Evolutionary conservation across 2,888 invertebrate species (phyloP).

Genomic region (Pterostichus niger): DNA sequence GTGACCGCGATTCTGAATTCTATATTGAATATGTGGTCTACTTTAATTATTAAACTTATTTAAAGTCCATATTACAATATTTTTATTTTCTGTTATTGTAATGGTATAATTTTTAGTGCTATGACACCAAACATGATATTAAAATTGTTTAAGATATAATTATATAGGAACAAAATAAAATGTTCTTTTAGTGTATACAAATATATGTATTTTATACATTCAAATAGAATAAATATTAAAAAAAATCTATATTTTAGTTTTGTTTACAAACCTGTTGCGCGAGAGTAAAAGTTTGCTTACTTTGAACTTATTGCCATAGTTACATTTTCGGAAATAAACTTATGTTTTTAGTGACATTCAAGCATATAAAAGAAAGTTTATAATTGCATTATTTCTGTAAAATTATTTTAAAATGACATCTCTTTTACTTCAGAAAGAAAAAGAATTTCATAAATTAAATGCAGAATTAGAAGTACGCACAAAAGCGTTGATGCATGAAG

Average conservation of each 20-base stretch:
- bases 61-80: not conserved
- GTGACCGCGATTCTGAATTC: conserved; percentile 35
- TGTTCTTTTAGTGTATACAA: too few species aligned
- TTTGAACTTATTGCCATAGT: conserved; percentile 27
- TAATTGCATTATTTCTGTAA: not conserved
- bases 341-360: not conserved
- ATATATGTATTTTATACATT: too few species aligned
- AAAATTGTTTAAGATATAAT: too few species aligned
- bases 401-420: conserved; percentile 68
- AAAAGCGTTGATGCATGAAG: conserved; percentile 74
- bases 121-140: too few species aligned
- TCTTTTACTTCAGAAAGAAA: conserved; percentile 74
- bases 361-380: not conserved
- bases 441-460: conserved; percentile 75
- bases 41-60: not conserved
- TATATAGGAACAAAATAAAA: too few species aligned
- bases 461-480: conserved; percentile 74
- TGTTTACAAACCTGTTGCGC: not conserved
- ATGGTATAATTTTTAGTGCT: too few species aligned
- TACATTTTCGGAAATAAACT: conserved; percentile 15
- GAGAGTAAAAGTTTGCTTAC: not conserved
- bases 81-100: not conserved
- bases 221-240: too few species aligned
- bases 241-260: too few species aligned
- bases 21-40: conserved; percentile 45